Evolutionary conservation across 2,888 invertebrate species (phyloP), one percentile per base, ranked within the genome.

Genomic region (Pemphredon lugubris): DNA sequence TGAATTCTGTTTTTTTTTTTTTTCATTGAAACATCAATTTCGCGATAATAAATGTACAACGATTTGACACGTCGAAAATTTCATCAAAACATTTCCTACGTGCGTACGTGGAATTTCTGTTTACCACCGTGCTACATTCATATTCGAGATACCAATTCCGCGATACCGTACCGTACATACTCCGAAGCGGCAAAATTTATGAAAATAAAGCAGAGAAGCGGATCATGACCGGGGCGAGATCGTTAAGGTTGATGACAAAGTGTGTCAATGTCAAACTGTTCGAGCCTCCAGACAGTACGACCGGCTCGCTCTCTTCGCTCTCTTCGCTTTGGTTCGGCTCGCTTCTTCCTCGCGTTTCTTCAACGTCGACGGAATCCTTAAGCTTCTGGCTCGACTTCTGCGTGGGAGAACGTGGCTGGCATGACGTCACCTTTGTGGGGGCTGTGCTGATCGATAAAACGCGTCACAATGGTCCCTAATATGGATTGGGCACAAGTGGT

Each of bases 341-440:
- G 50, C 53, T 61, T 64, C 59, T 47, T 55, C 45, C 30, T 42
- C 40, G 34, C 13, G 51, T 59, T 64, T 63, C 53, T 42, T 45
- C 40, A 50, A 54, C 60, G 54, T 30, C 42, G 51, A 51, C 59
- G 48, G 48, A 63, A 75, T 61, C 66, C 48, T 60, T 50, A 57
- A 55, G 61, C 50, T 34, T 59, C 68, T 40, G 53, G 16, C 42
- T 55, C 32, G 47, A 0, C 21, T 18, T 13, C 39, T 47, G 70
- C 75, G 80, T 76, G 79, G 82, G 83, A 61, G 73, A 74, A 76
- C 75, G 40, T 59, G 79, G 79, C 55, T 57, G 20, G 44, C 30
- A 66, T 84, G 84, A 84, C 84, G 83, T 84, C 84, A 84, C 55
- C 74, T 60, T 64, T 55, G 73, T 63, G 71, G 68, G 72, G 65